Conservation (phyloP, 2,113 vertebrate species). For the Sinocyclocheilus grahami region DNA sequence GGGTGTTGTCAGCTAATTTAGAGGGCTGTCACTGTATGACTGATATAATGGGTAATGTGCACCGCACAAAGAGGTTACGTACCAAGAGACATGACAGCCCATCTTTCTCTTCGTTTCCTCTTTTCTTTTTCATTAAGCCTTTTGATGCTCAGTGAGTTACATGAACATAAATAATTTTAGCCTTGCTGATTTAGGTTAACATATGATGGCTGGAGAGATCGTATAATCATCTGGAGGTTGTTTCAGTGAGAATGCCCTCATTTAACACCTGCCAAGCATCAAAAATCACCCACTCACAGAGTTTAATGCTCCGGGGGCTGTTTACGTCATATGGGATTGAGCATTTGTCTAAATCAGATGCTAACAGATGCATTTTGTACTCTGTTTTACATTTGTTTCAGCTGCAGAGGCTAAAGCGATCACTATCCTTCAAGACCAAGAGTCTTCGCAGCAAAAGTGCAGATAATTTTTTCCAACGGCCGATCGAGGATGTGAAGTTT, state of each 20-base stretch:
- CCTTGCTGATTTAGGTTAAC: slow-evolving; percentile 2
- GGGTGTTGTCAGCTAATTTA: slow-evolving; percentile 51
- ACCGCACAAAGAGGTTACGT: slow-evolving; percentile 44
- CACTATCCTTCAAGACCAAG: slow-evolving; percentile 98
- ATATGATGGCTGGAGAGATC: not conserved
- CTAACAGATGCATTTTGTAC: not conserved
- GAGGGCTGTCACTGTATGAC: slow-evolving; percentile 37
- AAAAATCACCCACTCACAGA: not conserved
- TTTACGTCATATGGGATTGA: not conserved
- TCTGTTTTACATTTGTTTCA: slow-evolving; percentile 68
- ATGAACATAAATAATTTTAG: slow-evolving; percentile 9
- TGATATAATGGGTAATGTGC: slow-evolving; percentile 50
- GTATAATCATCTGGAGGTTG: slow-evolving; percentile 12
- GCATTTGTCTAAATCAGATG: slow-evolving; percentile 1
- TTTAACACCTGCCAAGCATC: slow-evolving; percentile 2
- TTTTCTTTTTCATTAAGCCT: slow-evolving; percentile 35
- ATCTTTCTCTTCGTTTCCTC: not conserved
- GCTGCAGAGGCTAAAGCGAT: slow-evolving; percentile 96
- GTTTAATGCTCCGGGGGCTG: not conserved
- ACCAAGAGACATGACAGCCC: slow-evolving; percentile 51
- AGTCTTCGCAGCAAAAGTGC: slow-evolving; percentile 97
- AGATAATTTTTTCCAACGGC: slow-evolving; percentile 94
- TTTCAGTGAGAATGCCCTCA: not conserved
- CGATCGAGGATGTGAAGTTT: slow-evolving; percentile 82
- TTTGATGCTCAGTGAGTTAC: slow-evolving; percentile 1